Conservation (phyloP, 2,888 invertebrate genomes). For the Caenorhabditis macrosperma region DNA sequence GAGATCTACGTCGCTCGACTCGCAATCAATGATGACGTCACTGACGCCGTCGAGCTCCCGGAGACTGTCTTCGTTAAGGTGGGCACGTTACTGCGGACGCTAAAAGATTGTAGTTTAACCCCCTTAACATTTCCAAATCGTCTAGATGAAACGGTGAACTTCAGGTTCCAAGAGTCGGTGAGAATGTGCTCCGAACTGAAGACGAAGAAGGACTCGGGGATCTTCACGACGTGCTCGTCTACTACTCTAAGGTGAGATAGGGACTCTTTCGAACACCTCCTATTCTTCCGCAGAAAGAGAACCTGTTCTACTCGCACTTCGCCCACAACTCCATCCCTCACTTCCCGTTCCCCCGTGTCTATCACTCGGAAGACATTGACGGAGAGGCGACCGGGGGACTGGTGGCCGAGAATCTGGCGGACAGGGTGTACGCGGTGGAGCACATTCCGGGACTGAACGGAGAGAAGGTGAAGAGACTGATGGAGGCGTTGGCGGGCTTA, state of each 20-base stretch:
- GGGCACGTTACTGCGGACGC: background rate
- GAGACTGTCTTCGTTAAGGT: constrained; percentile 44
- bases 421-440: constrained; percentile 23
- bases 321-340: constrained; percentile 17
- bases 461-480: constrained; percentile 23
- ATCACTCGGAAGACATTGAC: constrained; percentile 31
- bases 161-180: constrained; percentile 35
- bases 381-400: constrained; percentile 42
- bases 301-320: constrained; percentile 47
- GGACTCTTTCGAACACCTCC: background rate
- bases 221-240: constrained; percentile 1
- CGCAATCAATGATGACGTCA: background rate
- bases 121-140: background rate
- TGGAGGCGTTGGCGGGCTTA: constrained; percentile 39
- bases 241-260: constrained; percentile 19
- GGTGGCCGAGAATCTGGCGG: constrained; percentile 35
- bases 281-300: constrained; percentile 28
- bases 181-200: constrained; percentile 16
- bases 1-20: constrained; percentile 43
- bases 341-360: constrained; percentile 41
- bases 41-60: background rate
- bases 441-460: constrained; percentile 44
- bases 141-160: background rate
- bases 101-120: background rate
- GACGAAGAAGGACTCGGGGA: constrained; percentile 1